Conservation (phyloP, 2,797 vertebrate species). For the Borostomias antarcticus region DNA sequence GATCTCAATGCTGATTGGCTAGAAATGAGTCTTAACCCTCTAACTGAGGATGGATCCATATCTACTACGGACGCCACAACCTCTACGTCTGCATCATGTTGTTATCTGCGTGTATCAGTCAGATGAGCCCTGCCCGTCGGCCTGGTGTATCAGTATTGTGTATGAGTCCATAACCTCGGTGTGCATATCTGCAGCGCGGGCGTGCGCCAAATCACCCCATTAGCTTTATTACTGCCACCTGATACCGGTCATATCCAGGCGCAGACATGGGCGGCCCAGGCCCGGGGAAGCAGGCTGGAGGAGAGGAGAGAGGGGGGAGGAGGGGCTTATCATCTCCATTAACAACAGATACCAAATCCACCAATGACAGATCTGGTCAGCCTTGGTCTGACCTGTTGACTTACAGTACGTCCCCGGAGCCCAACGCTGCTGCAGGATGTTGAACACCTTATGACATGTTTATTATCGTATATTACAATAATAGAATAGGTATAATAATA, state of each 20-base stretch:
- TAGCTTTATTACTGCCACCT: conserved; percentile 72
- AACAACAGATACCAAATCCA: conserved; percentile 54
- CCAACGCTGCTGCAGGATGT: no score
- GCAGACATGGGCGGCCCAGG: no score
- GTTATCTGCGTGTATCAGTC: background rate
- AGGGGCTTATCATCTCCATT: conserved; percentile 60
- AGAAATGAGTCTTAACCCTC: no score
- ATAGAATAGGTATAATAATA: no score
- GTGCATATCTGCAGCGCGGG: conserved; percentile 44
- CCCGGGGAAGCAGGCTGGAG: background rate
- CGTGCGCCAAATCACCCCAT: conserved; percentile 67
- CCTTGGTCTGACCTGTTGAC: background rate
- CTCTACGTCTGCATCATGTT: no score
- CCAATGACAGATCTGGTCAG: conserved; percentile 34
- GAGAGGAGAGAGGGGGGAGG: background rate
- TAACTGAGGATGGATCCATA: no score
- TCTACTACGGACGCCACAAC: no score
- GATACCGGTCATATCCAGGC: conserved; percentile 54
- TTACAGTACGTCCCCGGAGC: background rate
- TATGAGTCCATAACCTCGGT: background rate
- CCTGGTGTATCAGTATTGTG: background rate
- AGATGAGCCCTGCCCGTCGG: background rate
- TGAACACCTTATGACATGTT: no score
- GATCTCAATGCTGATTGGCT: no score
- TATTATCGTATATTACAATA: no score